Conservation (phyloP, 2,113 vertebrate species). For the Sceloporus tristichus region DNA sequence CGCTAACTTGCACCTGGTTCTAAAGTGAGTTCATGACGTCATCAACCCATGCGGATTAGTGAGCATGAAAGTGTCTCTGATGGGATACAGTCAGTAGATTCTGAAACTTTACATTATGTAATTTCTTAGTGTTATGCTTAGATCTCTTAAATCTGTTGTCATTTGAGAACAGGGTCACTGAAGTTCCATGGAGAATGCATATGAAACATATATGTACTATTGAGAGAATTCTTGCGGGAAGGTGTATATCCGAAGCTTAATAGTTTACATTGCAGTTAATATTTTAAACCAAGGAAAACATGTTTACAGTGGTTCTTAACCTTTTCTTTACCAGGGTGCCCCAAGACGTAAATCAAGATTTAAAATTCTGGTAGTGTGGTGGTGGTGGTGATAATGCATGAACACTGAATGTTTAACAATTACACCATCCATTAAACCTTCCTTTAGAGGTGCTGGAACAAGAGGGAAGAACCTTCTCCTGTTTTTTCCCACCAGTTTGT, state of each 20-base stretch:
- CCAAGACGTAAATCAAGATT: no score
- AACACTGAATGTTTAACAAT: no score
- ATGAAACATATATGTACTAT: not conserved
- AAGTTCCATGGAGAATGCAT: not conserved
- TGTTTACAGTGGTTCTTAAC: no score
- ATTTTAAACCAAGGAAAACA: no score
- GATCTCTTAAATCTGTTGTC: not conserved
- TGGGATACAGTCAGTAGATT: accelerated
- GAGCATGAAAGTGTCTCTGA: slow-evolving; percentile 25
- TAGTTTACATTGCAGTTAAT: not conserved
- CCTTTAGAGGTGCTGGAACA: no score
- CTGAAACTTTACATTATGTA: not conserved
- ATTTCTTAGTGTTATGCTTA: not conserved
- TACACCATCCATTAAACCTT: no score
- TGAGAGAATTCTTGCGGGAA: not conserved
- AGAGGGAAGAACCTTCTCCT: no score
- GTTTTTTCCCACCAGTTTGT: no score
- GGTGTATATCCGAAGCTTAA: not conserved
- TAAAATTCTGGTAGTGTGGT: no score
- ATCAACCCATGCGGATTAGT: not conserved
- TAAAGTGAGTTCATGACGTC: slow-evolving; percentile 86
- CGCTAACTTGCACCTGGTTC: slow-evolving; percentile 94
- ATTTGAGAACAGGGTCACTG: not conserved
- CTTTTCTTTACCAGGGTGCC: no score
- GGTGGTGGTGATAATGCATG: no score